Percentiles rank a stretch among this genome's conserved stretches.
Evolutionary conservation across 2,797 vertebrate species (phyloP).

Genomic region (Stomatorhinus walkeri): DNA sequence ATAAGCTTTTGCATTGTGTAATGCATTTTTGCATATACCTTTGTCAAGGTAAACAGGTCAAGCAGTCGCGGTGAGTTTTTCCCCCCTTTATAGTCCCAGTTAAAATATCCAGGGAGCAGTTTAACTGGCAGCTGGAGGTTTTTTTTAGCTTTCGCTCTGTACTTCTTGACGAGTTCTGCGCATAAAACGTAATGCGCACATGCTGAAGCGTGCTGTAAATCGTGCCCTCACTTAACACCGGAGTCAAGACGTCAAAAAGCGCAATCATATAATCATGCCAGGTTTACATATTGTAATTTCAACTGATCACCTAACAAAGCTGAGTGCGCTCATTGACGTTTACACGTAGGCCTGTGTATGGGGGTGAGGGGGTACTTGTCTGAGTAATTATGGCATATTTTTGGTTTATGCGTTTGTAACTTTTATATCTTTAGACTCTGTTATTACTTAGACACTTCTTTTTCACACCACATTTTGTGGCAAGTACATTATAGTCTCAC

Average conservation of each 20-base stretch:
- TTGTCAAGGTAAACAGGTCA: background rate
- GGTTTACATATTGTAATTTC: background rate
- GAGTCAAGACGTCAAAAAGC: background rate
- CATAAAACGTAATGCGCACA: background rate
- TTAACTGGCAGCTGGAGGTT: background rate
- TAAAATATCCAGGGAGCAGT: background rate
- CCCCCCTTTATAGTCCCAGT: background rate
- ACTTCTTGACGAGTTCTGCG: background rate
- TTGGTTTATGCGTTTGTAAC: background rate
- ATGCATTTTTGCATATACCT: background rate
- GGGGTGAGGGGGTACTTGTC: background rate
- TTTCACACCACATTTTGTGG: background rate
- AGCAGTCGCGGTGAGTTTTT: background rate
- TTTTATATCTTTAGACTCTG: background rate
- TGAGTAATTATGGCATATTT: background rate
- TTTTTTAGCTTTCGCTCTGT: background rate
- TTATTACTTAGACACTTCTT: background rate
- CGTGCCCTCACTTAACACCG: background rate
- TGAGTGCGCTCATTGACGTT: background rate
- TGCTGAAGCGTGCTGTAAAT: background rate
- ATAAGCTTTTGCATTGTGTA: background rate
- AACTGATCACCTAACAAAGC: background rate
- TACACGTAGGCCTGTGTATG: background rate
- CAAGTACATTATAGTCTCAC: background rate
- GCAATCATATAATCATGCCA: background rate